These are phyloP conservation scores for Rhynchomys soricoides DNA, from an alignment of 2,113 vertebrate species.

Conservation along the genomic window DNA sequence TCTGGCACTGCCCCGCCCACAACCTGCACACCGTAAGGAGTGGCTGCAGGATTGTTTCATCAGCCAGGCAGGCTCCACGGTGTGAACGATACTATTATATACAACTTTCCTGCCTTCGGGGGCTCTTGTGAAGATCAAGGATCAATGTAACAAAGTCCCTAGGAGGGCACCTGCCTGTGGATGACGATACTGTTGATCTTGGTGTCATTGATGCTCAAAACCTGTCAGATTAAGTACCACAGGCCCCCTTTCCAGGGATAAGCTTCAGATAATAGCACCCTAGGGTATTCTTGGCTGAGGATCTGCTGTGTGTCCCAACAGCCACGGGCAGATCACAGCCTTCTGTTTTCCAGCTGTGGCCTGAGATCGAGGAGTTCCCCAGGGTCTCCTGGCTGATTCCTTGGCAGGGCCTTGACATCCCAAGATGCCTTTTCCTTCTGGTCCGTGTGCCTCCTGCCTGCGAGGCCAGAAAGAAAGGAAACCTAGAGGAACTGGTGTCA, in stretches of 20 bases:
- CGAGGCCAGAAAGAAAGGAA: not conserved
- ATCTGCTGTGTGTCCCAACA: not conserved
- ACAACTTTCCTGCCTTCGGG: not conserved
- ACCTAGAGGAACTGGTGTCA: not conserved
- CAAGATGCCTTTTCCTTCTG: not conserved
- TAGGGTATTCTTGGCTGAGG: not conserved
- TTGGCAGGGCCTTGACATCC: not conserved
- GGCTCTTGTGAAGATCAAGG: not conserved
- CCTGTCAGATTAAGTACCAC: not conserved
- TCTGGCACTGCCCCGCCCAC: too few species aligned
- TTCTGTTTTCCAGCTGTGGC: not conserved
- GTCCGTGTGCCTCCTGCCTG: not conserved
- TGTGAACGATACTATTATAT: too few species aligned
- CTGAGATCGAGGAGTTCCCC: not conserved
- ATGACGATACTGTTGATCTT: too few species aligned
- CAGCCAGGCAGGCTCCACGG: not conserved
- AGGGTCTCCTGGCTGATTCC: fast-evolving
- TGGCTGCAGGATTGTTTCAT: too few species aligned
- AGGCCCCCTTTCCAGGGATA: not conserved
- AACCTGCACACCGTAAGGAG: fast-evolving
- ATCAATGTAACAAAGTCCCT: not conserved
- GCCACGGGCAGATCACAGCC: not conserved
- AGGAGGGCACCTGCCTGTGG: not conserved
- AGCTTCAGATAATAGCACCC: not conserved
- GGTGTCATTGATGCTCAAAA: fast-evolving